Evolutionary conservation across 2,113 vertebrate genomes (phyloP).

Genomic region (Amphiprion percula): DNA sequence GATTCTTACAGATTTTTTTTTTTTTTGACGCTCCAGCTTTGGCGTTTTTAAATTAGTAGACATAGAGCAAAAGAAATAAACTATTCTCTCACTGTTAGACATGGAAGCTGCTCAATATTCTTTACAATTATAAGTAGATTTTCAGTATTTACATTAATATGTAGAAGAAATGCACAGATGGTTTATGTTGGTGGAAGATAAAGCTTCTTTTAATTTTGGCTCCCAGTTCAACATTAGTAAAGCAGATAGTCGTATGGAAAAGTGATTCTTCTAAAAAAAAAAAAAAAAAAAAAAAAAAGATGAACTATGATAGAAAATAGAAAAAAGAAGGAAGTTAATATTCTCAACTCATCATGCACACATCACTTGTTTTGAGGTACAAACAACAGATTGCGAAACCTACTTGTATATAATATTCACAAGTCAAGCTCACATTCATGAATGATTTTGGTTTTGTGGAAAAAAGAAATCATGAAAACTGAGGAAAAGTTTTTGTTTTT

Average conservation of each 20-base stretch:
- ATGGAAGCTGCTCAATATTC: too few relatives aligned
- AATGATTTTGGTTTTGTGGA: conserved; percentile 47
- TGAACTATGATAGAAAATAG: not conserved
- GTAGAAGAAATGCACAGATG: too few relatives aligned
- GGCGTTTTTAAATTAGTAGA: too few relatives aligned
- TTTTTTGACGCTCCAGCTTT: too few relatives aligned
- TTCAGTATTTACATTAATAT: too few relatives aligned
- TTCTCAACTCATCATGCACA: conserved; percentile 59
- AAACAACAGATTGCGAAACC: conserved; percentile 68
- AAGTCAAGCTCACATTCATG: conserved; percentile 34
- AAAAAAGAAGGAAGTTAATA: not conserved
- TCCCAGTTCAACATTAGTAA: not conserved
- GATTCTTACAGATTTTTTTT: too few relatives aligned
- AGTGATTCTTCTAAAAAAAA: not conserved
- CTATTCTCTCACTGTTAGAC: too few relatives aligned
- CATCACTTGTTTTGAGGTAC: conserved; percentile 80
- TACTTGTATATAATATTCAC: conserved; percentile 70
- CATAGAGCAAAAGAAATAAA: too few relatives aligned
- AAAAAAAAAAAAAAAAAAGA: not conserved
- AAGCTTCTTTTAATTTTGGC: not conserved
- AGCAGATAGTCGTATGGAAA: not conserved
- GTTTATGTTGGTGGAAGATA: too few relatives aligned
- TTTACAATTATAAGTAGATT: too few relatives aligned
- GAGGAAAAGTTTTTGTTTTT: conserved; percentile 10
- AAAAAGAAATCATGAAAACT: conserved; percentile 16